Evolutionary conservation across 2,797 vertebrate genomes (phyloP), one percentile per base, ranked within the genome.

Genomic region (Crypturellus tataupa): DNA sequence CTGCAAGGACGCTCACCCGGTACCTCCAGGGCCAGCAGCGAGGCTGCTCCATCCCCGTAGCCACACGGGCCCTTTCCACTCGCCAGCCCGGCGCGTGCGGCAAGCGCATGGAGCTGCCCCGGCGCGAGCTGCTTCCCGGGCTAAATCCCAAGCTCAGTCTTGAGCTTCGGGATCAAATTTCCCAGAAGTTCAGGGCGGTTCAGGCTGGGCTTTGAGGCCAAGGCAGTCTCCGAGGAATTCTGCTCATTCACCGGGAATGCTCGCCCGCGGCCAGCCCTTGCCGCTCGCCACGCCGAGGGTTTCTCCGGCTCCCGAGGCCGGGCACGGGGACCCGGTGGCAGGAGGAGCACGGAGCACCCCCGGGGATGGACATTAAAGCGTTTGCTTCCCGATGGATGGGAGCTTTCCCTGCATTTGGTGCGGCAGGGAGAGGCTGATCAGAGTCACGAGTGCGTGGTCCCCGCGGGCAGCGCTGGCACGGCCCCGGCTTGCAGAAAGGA

Each of bases 171-270:
- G 37, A 31, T 86, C 5, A 0, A 39, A 40, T 86, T 94, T 84
- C 90, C 86, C 93, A 85, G 49, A 94, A 95, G 94, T 92, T 95
- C 90, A 78, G 0, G 0, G 72, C 37, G 8, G 90, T 92, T 95
- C 93, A 92, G 79, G 76, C 94, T 4, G 3, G 62, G 68, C n/a
- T 42, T 89, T 89, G 92, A 84, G 82, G 62, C 81, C 0, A 2
- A 88, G 94, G 93, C 88, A 90, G 92, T 94, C 90, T 68, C 62
- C 2, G 2, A 11, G 29, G 35, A 19, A 29, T 87, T 29, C 87
- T 89, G 79, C 35, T 96, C 95, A 95, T 89, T 94, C 82, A 10
- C 42, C n/a, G 89, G 82, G 96, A 95, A 95, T 92, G 93, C 90
- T 68, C 23, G 72, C 37, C 1, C 47, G 63, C 51, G 84, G 89